A percentile compares a stretch with the other conserved stretches of the same genome.
Conservation (phyloP, 2,888 invertebrate genomes). For the Tetropium fuscum region DNA sequence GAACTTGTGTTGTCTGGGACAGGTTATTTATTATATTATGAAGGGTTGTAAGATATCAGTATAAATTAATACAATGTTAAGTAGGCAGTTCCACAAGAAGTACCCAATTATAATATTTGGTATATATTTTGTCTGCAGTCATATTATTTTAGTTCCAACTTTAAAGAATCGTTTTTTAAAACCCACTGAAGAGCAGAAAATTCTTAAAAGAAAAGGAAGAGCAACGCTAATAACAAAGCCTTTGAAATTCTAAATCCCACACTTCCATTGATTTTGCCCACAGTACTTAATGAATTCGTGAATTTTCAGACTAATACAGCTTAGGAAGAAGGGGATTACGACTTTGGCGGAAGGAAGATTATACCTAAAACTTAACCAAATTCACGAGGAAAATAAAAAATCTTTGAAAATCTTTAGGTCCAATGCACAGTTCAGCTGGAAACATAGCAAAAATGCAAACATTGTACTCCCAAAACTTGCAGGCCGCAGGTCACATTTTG, state of each 20-base stretch:
- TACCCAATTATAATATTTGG: not conserved
- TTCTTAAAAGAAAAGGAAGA: not conserved
- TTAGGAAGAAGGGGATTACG: constrained; percentile 78
- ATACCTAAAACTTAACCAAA: constrained; percentile 74
- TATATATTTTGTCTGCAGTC: not conserved
- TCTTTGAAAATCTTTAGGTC: constrained; percentile 64
- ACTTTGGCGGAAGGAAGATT: constrained; percentile 73
- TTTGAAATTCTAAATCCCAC: too few species aligned
- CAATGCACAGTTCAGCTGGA: constrained; percentile 58
- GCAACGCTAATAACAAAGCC: not conserved
- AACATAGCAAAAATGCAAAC: constrained; percentile 40
- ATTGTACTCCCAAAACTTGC: constrained; percentile 35
- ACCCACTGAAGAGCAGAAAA: constrained; percentile 14
- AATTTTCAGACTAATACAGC: constrained; percentile 70
- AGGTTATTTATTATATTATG: too few species aligned
- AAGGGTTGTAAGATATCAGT: too few species aligned
- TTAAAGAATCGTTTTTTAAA: not conserved
- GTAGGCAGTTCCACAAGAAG: too few species aligned
- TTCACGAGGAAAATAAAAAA: constrained; percentile 70
- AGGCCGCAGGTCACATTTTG: constrained; percentile 64
- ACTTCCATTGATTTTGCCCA: too few species aligned
- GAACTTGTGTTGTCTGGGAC: too few species aligned
- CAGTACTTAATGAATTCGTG: too few species aligned
- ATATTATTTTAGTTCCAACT: constrained; percentile 1
- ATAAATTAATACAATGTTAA: too few species aligned